phyloP scores from a whole-genome alignment of 2,113 vertebrate genomes.

The Vulpes ferrilata region DNA sequence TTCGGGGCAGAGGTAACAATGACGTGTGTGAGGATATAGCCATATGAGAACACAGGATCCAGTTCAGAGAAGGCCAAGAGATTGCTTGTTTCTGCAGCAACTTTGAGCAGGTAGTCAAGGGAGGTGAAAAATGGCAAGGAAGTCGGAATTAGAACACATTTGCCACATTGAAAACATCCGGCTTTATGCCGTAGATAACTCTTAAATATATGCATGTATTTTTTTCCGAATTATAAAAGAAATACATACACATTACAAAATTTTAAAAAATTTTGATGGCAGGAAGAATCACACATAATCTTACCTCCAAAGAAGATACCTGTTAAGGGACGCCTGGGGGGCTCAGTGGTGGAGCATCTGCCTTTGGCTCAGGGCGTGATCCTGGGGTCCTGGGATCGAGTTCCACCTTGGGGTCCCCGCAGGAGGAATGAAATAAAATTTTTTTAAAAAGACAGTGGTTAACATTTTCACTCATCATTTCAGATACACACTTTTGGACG shows the following conservation, averaged over 20 bases:
- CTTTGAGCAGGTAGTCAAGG: neutral
- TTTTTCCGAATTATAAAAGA: slow-evolving; percentile 32
- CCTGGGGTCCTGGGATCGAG: no score
- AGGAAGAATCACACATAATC: neutral
- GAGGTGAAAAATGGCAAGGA: neutral
- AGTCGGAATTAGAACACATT: neutral
- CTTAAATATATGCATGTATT: neutral
- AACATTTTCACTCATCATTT: slow-evolving; percentile 42
- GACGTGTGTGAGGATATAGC: neutral
- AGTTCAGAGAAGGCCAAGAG: neutral
- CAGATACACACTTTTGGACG: neutral
- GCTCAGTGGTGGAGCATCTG: no score
- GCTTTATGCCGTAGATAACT: neutral
- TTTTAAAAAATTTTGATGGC: neutral
- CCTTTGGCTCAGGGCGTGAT: no score
- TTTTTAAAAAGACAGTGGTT: neutral
- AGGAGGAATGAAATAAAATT: no score
- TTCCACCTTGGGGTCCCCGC: no score
- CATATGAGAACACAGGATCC: neutral
- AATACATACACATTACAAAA: neutral
- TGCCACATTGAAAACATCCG: neutral
- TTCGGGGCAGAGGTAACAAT: neutral
- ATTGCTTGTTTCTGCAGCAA: slow-evolving; percentile 26
- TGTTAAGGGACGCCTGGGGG: neutral
- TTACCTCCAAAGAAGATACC: neutral